Percentiles rank a stretch among this genome's conserved stretches.
phyloP scores from a whole-genome alignment of 2,797 vertebrate genomes.

The Rhyacichthys aspro region DNA sequence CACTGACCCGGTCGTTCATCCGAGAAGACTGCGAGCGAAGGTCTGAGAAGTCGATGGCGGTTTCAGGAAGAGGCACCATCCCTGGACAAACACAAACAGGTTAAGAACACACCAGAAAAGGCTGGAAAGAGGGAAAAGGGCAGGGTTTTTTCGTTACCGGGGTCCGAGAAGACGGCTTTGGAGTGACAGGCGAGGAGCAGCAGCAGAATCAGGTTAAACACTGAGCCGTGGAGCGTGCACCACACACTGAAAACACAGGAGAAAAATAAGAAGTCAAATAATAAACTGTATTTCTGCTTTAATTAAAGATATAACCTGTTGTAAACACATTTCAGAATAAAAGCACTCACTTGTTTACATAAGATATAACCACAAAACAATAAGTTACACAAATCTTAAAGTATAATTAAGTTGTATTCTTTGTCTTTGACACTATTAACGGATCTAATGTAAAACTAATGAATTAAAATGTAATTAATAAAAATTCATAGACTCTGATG shows the following conservation, averaged over 20 bases:
- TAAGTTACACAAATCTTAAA: too few species aligned
- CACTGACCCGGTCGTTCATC: constrained; percentile 80
- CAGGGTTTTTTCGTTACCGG: constrained; percentile 60
- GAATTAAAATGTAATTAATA: neutral
- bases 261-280: neutral
- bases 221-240: constrained; percentile 80
- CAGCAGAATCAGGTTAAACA: constrained; percentile 82
- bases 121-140: too few species aligned
- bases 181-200: constrained; percentile 84
- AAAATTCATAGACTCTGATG: neutral
- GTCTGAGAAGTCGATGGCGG: constrained; percentile 86
- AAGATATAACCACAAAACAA: neutral
- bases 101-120: too few species aligned
- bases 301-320: too few species aligned
- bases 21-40: constrained; percentile 78
- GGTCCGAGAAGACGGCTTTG: constrained; percentile 85
- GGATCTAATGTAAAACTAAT: neutral
- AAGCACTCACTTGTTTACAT: too few species aligned
- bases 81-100: constrained; percentile 57
- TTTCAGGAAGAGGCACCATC: constrained; percentile 83
- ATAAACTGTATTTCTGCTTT: neutral
- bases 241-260: constrained; percentile 70
- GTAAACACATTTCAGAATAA: too few species aligned
- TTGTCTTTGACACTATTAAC: too few species aligned
- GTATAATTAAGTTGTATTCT: too few species aligned